Conservation (phyloP, 2,888 invertebrate species). For the Drosophila paramelanica region DNA sequence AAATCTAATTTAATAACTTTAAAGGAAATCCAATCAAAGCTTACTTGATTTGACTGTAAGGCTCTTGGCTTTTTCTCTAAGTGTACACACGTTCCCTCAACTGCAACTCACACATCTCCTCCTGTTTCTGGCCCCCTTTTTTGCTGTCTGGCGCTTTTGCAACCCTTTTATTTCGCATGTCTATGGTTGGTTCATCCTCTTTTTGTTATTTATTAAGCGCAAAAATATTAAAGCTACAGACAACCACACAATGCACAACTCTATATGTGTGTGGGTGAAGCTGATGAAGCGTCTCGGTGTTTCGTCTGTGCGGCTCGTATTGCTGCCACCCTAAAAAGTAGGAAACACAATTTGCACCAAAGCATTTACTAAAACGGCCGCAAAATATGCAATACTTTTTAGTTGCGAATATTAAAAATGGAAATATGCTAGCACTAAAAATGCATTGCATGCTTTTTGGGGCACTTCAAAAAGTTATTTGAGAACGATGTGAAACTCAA, state of each 20-base stretch:
- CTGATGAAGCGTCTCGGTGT: conserved; percentile 35
- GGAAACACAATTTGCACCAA: conserved; percentile 14
- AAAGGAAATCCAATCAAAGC: no score
- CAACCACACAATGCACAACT: neutral
- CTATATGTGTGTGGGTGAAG: conserved; percentile 1
- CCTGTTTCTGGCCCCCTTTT: neutral
- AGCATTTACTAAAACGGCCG: conserved; percentile 16
- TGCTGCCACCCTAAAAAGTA: conserved; percentile 26
- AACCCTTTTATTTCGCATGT: conserved; percentile 41
- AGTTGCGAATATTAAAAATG: no score
- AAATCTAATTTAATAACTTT: no score
- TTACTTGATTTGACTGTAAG: no score
- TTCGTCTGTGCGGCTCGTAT: conserved; percentile 19
- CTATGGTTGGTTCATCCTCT: conserved; percentile 5
- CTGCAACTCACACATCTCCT: neutral
- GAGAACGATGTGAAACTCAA: no score
- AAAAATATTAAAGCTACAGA: conserved; percentile 29
- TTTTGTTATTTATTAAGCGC: conserved; percentile 45
- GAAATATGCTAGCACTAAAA: neutral
- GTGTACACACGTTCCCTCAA: neutral
- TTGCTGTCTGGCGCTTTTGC: conserved; percentile 35
- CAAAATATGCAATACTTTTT: conserved; percentile 40
- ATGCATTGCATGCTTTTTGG: neutral
- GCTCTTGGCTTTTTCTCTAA: no score
- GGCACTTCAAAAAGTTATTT: neutral